These are phyloP conservation scores for Bergia sp. DNA, from an alignment of 92 coral and sea anemone species.

Conservation along the genomic window DNA sequence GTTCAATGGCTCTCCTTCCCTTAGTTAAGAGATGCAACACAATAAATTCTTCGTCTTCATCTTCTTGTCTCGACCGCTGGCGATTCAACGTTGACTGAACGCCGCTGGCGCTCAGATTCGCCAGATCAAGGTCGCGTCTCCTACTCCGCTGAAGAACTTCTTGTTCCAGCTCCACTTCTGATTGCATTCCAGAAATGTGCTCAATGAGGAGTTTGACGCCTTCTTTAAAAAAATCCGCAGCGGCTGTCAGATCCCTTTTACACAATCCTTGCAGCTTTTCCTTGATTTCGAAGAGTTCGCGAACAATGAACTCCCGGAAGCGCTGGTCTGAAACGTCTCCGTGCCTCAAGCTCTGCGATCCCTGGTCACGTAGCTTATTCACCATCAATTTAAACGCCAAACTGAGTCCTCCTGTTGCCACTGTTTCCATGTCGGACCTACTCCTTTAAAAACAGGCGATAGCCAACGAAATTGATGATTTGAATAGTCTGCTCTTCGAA, in stretches of 20 bases:
- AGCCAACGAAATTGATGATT: background rate
- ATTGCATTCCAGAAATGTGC: constrained; percentile 59
- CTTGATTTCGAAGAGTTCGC: constrained; percentile 62
- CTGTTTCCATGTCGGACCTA: constrained; percentile 50
- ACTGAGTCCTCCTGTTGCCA: constrained; percentile 58
- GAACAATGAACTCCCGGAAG: constrained; percentile 69
- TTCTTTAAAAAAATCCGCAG: constrained; percentile 68
- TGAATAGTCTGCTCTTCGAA: background rate
- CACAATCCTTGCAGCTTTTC: constrained; percentile 73
- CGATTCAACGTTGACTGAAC: constrained; percentile 33
- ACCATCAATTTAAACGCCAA: constrained; percentile 65
- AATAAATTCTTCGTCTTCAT: constrained; percentile 67
- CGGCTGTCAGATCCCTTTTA: constrained; percentile 58
- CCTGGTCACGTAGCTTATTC: constrained; percentile 60
- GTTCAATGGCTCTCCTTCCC: constrained; percentile 50
- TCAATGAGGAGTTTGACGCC: constrained; percentile 62
- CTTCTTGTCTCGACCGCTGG: constrained; percentile 42
- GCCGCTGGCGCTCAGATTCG: constrained; percentile 53
- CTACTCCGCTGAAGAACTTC: constrained; percentile 36
- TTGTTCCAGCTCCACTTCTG: constrained; percentile 39
- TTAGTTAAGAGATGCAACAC: constrained; percentile 59
- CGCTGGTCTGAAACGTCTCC: constrained; percentile 69
- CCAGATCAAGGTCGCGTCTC: constrained; percentile 42
- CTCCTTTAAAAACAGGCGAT: background rate
- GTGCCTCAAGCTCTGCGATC: constrained; percentile 56